Evolutionary conservation across 2,888 invertebrate genomes (phyloP).

Genomic region (Pseudococcus viburni): DNA sequence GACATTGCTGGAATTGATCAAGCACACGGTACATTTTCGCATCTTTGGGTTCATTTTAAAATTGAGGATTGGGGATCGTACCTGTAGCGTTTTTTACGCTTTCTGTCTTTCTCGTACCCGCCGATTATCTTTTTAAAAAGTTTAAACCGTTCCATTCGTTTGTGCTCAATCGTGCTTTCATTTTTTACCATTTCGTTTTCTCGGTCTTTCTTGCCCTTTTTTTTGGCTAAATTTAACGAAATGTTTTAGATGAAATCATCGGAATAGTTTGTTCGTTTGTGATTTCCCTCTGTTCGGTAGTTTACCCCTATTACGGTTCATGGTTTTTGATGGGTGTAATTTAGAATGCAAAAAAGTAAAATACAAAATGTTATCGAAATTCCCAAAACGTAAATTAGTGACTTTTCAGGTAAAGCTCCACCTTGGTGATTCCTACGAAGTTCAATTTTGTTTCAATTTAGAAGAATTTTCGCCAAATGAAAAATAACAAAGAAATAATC

Average conservation of each 20-base stretch:
- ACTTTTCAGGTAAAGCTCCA: background rate
- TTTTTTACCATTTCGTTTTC: conserved; percentile 23
- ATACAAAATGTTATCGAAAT: conserved; percentile 8
- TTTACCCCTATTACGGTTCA: background rate
- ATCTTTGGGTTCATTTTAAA: background rate
- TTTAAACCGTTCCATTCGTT: conserved; percentile 22
- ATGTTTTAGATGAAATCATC: conserved; percentile 39
- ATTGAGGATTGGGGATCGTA: background rate
- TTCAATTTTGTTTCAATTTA: background rate
- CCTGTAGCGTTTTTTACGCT: background rate
- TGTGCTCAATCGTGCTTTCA: conserved; percentile 39
- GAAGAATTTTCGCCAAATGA: background rate
- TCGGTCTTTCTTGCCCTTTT: background rate
- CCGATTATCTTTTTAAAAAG: conserved; percentile 39
- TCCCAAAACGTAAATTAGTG: conserved; percentile 34
- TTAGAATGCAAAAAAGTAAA: conserved; percentile 15
- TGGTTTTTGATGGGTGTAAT: conserved; percentile 15
- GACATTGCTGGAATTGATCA: background rate
- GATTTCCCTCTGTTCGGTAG: background rate
- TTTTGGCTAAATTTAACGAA: background rate
- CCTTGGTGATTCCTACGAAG: background rate
- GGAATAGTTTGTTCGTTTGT: conserved; percentile 16
- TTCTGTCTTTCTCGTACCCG: background rate
- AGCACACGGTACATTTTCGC: conserved; percentile 1
- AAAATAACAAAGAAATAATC: background rate